Evolutionary conservation across 2,888 invertebrate genomes (phyloP), one percentile per base, ranked within the genome.

Genomic region (Diarsia brunnea): DNA sequence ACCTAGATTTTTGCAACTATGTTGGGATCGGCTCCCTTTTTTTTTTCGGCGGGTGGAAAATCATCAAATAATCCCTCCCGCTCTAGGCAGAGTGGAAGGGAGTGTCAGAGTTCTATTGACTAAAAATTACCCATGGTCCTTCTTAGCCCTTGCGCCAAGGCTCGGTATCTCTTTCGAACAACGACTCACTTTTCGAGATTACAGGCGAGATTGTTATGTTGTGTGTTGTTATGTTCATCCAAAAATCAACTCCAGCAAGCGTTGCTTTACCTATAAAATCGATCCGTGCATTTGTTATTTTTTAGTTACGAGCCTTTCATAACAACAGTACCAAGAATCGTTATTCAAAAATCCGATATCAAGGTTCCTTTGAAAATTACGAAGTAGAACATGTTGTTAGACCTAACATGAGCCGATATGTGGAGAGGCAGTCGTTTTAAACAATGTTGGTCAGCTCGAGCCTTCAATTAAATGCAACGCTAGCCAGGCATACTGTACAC

Each of bases 381-480:
- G 45, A 24, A 69, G 45, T 14, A 61, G 69, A 68, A 82, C 60
- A 78, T 60, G 65, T 58, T 73, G 75, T 73, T 72, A 64, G 73
- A 61, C 14, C 51, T 43, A 55, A 27, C 47, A 65, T 66, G 71
- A 73, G 66, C 45, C 45, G 45, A 73, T 66, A 65, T 70, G 65
- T 69, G 58, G 74, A 65, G 81, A 75, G 79, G 74, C 78, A 81
- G 74, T 82, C 79, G 77, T 78, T 84, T 84, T 76, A 84, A 87
- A 87, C 90, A 89, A 84, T 85, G 85, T 84, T 78, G 83, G 85
- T 84, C 78, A 78, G 79, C 60, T 69, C 77, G 84, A 79, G 83
- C 81, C 87, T 88, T 87, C 86, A 89, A 90, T 90, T 90, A 90
- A 87, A 86, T 89, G 87, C 88, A 82, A 82, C 78, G 84, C 74